Evolutionary conservation across 2,888 invertebrate genomes (phyloP).

Genomic region (Alviniconcha strummeri): DNA sequence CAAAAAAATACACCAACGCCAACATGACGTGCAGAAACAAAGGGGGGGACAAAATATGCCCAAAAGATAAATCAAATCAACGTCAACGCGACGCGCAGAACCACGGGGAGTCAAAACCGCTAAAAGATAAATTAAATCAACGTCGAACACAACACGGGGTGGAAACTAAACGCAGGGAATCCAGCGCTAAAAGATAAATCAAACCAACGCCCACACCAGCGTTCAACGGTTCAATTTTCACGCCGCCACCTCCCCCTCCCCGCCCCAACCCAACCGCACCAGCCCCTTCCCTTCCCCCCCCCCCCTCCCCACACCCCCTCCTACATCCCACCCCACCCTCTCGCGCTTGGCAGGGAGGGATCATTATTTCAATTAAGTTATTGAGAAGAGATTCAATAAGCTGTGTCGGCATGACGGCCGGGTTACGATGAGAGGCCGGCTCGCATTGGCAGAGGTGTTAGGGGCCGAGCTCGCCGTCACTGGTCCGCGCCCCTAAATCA

Average conservation of each 20-base stretch:
- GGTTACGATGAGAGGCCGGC: not conserved
- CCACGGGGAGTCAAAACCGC: no score
- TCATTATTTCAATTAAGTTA: constrained; percentile 38
- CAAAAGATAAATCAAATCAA: no score
- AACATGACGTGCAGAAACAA: not conserved
- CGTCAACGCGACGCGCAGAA: no score
- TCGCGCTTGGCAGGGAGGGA: not conserved
- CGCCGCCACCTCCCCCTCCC: not conserved
- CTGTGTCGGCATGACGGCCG: constrained; percentile 11
- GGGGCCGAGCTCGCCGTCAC: not conserved
- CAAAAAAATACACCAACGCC: not conserved
- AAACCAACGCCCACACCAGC: no score
- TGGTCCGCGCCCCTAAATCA: constrained; percentile 21
- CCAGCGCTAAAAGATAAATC: no score
- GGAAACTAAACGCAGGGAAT: no score
- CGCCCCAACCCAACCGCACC: not conserved
- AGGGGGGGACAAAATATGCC: no score
- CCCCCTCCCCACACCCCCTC: not conserved
- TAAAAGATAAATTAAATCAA: no score
- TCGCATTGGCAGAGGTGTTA: not conserved
- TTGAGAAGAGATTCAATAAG: constrained; percentile 33
- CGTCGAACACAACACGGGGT: no score
- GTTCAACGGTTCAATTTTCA: no score
- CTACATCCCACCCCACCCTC: no score
- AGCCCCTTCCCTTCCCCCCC: not conserved